Evolutionary conservation across 2,888 invertebrate genomes (phyloP).

Genomic region (Resseliella maxima): DNA sequence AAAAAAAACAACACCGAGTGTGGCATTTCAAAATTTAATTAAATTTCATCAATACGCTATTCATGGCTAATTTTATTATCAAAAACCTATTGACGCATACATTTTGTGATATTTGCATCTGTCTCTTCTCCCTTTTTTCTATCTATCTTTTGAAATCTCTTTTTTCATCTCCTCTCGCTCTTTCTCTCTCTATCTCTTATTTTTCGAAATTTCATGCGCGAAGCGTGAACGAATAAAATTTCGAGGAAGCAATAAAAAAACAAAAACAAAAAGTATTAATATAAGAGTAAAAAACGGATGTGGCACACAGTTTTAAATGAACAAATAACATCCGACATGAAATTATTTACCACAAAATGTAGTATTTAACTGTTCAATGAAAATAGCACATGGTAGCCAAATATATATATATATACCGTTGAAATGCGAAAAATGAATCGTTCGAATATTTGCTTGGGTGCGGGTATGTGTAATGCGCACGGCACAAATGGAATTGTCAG

Average conservation of each 20-base stretch:
- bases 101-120: background rate
- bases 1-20: background rate
- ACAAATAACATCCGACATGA: conserved; percentile 28
- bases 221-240: background rate
- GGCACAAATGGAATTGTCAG: conserved; percentile 26
- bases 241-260: background rate
- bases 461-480: background rate
- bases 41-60: conserved; percentile 53
- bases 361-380: conserved; percentile 16
- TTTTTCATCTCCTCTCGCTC: background rate
- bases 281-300: background rate
- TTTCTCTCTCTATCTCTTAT: background rate
- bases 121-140: background rate
- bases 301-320: background rate
- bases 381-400: background rate
- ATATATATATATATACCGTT: too few relatives aligned
- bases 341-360: conserved; percentile 18
- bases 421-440: background rate
- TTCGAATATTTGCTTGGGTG: too few relatives aligned
- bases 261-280: background rate
- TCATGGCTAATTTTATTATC: conserved; percentile 44
- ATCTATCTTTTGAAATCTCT: too few relatives aligned
- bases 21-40: conserved; percentile 53
- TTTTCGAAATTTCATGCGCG: background rate
- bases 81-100: conserved; percentile 30